phyloP scores from a whole-genome alignment of 2,797 vertebrate species.

The Vireo griseus region DNA sequence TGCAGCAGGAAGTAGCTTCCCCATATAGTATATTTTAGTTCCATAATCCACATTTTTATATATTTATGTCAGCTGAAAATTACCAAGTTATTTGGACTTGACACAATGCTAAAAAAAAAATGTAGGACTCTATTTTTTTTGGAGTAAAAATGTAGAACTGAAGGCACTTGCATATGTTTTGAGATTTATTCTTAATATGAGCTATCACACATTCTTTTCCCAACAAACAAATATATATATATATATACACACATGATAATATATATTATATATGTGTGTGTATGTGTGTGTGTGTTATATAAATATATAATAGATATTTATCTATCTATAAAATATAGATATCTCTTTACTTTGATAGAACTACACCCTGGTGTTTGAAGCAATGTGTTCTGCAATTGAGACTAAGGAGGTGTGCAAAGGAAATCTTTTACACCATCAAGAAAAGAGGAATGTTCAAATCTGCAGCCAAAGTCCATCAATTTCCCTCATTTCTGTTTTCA shows the following conservation, averaged over 20 bases:
- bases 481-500: neutral
- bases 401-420: neutral
- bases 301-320: neutral
- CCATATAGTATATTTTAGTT: neutral
- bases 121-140: neutral
- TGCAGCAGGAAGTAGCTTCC: neutral
- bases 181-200: neutral
- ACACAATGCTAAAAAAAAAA: neutral
- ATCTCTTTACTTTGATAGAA: neutral
- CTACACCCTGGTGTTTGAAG: neutral
- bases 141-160: too few relatives aligned
- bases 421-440: neutral
- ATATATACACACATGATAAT: neutral
- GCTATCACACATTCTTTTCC: neutral
- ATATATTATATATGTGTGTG: too few relatives aligned
- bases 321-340: neutral
- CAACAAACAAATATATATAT: neutral
- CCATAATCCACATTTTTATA: neutral
- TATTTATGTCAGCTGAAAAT: neutral
- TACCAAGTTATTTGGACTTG: neutral
- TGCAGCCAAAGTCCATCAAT: neutral
- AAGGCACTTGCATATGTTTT: neutral
- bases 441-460: neutral
- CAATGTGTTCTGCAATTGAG: neutral
- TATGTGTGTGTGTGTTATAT: neutral